These are phyloP conservation scores for Parelbella ahira DNA, from an alignment of 2,888 invertebrate genomes.

Conservation along the genomic window DNA sequence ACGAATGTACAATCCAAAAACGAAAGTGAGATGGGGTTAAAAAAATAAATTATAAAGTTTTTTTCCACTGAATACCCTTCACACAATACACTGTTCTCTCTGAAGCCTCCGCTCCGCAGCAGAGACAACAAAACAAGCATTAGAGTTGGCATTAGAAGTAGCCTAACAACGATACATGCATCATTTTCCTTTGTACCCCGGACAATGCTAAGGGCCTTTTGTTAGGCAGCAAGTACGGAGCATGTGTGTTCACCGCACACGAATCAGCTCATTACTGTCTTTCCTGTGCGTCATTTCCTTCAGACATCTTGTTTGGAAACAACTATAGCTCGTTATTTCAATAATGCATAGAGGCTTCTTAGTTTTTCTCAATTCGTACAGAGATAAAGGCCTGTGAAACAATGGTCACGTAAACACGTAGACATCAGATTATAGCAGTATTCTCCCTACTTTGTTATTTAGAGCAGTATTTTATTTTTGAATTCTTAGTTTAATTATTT, in stretches of 20 bases:
- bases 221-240: conserved; percentile 39
- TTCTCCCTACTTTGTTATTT: too few species aligned
- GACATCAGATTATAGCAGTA: too few species aligned
- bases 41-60: too few species aligned
- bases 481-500: too few species aligned
- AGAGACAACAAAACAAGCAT: conserved; percentile 29
- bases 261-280: conserved; percentile 63
- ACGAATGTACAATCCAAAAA: too few species aligned
- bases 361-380: too few species aligned
- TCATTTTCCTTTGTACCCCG: conserved; percentile 50
- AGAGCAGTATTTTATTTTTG: too few species aligned
- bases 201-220: conserved; percentile 45
- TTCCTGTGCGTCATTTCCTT: conserved; percentile 59
- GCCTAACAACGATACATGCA: conserved; percentile 27
- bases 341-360: too few species aligned
- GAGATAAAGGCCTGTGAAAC: too few species aligned
- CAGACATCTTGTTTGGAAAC: conserved; percentile 48
- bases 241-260: conserved; percentile 50
- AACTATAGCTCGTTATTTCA: conserved; percentile 39
- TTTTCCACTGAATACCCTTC: too few species aligned
- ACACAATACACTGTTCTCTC: conserved; percentile 3
- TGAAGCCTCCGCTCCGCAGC: not conserved
- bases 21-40: too few species aligned
- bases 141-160: conserved; percentile 32
- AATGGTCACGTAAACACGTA: too few species aligned